Evolutionary conservation across 2,113 vertebrate species (phyloP).

Genomic region (Chaetorhynchus papuensis): DNA sequence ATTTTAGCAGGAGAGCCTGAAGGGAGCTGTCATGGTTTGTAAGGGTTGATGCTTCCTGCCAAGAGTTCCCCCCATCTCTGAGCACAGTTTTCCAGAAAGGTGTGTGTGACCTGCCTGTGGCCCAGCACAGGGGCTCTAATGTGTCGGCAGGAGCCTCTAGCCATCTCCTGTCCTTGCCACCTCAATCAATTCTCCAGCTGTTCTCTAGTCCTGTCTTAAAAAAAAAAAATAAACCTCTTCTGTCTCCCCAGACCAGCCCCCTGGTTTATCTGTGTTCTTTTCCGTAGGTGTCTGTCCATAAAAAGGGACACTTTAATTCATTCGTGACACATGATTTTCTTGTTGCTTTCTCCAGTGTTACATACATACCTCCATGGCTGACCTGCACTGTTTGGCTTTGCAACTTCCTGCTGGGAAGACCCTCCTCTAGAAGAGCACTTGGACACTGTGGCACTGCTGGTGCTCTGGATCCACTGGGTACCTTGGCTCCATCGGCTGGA

Average conservation of each 20-base stretch:
- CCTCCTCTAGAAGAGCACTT: not conserved
- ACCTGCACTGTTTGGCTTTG: not conserved
- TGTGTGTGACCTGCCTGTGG: not conserved
- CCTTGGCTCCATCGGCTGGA: not conserved
- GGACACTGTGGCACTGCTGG: not conserved
- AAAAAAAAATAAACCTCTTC: not conserved
- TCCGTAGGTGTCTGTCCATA: not conserved
- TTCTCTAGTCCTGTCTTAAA: not conserved
- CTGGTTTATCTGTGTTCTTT: not conserved
- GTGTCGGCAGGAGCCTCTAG: not conserved
- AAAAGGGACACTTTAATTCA: not conserved
- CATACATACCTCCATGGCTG: not conserved
- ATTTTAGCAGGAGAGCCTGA: not conserved
- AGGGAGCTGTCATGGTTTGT: not conserved
- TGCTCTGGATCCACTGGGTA: accelerated
- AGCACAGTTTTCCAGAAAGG: not conserved
- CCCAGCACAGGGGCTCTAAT: not conserved
- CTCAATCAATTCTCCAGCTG: not conserved
- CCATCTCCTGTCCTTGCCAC: not conserved
- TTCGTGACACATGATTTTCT: not conserved
- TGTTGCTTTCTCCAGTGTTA: not conserved
- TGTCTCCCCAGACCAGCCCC: not conserved
- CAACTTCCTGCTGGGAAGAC: not conserved
- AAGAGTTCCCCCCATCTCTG: not conserved
- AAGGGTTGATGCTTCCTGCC: not conserved